Evolutionary conservation across 1,140 invertebrate genomes (phyloP), one percentile per base, ranked within the genome.

Genomic region (Drosophila pandora): DNA sequence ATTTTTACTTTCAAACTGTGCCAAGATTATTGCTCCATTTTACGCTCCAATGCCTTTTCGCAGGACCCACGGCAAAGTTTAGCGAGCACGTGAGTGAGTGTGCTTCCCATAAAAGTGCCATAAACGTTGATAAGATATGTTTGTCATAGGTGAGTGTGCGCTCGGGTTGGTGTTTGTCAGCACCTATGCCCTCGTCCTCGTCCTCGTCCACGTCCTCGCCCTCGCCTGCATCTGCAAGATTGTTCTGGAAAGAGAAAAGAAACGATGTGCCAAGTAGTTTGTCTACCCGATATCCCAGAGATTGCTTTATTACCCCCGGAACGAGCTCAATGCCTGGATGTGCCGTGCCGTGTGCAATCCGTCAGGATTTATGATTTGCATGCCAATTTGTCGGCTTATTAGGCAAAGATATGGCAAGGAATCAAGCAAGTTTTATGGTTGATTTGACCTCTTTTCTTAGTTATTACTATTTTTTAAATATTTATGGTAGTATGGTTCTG

Each of bases 111-210:
- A 78, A 87, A 85, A 78, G 74, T 82, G 82, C 45, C 82, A 85
- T 87, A 85, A 85, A 85, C 76, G 83, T 87, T 85, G 82, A 85
- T 85, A 85, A 87, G 82, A 61, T 83, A 87, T 75, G 83, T 87
- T 87, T 75, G 80, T 84, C 71, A 68, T 45, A 21, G 63, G 37
- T 45, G 60, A 34, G 25, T 45, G 21, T 47, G 17, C 23, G 43
- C 4, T 2, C 9, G 9, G 8, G 43, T 47, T 32, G 32, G 43
- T 7, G 41, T 30, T 28, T 30, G 32, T 60, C 30, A 62, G 63
- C 45, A 56, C 43, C 50, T 56, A 8, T 69, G 41, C 9, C 32
- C 39, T 10, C 4, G 34, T 2, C 34, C 12, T 41, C 41, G 39
- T 23, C n/a, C 39, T 10, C 4, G 34, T 2, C 34, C 12, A 32